These are phyloP conservation scores for Adoxophyes honmai DNA, from an alignment of 1,140 invertebrate genomes.

Conservation along the genomic window DNA sequence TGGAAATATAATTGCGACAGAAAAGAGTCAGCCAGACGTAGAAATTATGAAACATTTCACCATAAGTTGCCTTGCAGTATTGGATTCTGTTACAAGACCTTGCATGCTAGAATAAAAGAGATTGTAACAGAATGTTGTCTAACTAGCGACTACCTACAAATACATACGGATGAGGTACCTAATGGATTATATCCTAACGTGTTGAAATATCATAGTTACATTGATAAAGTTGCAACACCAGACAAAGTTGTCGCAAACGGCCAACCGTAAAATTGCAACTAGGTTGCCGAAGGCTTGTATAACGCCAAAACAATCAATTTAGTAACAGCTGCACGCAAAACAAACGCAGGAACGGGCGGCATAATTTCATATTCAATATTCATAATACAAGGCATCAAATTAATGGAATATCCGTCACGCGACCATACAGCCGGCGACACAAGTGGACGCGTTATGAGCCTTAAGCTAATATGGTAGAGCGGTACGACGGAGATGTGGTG, in stretches of 20 bases:
- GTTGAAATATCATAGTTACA: neutral
- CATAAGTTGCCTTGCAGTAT: no score
- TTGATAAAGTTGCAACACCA: neutral
- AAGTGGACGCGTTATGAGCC: neutral
- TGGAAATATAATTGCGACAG: no score
- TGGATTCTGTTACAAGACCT: no score
- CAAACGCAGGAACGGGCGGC: neutral
- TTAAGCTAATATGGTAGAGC: no score
- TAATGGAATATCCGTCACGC: neutral
- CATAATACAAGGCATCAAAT: neutral
- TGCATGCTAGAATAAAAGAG: no score
- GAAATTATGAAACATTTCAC: no score
- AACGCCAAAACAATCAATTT: neutral
- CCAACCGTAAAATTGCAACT: neutral
- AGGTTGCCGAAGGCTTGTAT: neutral
- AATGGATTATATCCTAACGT: no score
- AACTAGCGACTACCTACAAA: no score
- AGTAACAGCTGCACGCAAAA: neutral
- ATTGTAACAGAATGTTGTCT: no score
- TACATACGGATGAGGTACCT: no score
- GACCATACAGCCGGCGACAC: neutral
- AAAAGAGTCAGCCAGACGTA: no score
- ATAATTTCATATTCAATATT: neutral
- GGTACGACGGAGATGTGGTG: no score
- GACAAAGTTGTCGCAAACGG: slow-evolving; percentile 2